Conservation (phyloP, 2,888 invertebrate species). For the Nezara viridula region DNA sequence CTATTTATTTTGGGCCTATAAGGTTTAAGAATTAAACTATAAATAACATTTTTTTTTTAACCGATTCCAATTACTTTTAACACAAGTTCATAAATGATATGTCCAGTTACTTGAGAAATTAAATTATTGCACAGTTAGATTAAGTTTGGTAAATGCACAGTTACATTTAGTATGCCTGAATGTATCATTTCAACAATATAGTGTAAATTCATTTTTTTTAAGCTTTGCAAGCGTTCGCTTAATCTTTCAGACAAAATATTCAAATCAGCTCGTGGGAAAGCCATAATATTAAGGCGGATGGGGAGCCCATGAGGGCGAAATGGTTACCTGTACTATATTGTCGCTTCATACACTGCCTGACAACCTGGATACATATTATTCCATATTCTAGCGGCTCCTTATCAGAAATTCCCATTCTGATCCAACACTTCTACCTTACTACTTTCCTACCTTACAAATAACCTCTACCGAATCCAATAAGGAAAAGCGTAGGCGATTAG, state of each 20-base stretch:
- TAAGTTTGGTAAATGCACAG: too few relatives aligned
- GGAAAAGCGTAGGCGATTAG: neutral
- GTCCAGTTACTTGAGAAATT: too few relatives aligned
- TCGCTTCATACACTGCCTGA: neutral
- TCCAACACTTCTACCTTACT: neutral
- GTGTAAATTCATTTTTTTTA: too few relatives aligned
- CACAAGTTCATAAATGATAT: too few relatives aligned
- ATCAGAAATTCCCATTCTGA: neutral
- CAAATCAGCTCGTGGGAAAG: neutral
- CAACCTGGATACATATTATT: neutral
- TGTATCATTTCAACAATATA: too few relatives aligned
- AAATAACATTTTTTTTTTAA: too few relatives aligned
- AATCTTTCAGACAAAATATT: neutral
- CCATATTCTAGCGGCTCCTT: neutral
- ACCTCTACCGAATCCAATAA: neutral
- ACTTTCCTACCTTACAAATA: neutral
- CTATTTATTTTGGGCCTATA: too few relatives aligned
- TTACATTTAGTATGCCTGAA: too few relatives aligned
- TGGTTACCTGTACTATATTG: neutral
- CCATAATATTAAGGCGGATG: neutral
- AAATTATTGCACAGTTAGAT: too few relatives aligned
- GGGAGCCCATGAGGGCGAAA: neutral
- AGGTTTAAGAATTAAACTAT: too few relatives aligned
- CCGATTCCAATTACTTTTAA: too few relatives aligned
- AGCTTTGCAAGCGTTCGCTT: too few relatives aligned